Evolutionary conservation across 2,797 vertebrate species (phyloP).

Genomic region (Hydrocynus forskahlii): DNA sequence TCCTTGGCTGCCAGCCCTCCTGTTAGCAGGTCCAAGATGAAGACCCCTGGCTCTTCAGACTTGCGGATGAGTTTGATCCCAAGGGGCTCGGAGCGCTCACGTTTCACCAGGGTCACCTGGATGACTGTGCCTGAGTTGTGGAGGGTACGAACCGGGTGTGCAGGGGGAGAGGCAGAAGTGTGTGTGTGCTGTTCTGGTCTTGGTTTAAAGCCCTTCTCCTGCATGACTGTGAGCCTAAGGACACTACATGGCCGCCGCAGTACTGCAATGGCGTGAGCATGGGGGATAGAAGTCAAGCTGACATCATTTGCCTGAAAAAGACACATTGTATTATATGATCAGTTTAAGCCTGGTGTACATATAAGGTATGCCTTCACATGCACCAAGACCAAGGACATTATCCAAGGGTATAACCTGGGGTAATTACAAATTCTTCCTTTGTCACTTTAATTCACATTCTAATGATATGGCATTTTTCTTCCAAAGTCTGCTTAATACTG

Average conservation of each 20-base stretch:
- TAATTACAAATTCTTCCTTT: neutral
- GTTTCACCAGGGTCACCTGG: conserved; percentile 87
- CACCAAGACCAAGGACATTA: neutral
- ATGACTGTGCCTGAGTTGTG: conserved; percentile 80
- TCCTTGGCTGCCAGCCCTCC: conserved; percentile 91
- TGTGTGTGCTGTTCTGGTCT: conserved; percentile 73
- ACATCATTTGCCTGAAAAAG: conserved; percentile 85
- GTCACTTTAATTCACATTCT: neutral
- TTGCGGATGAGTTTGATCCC: conserved; percentile 95
- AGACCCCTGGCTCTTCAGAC: conserved; percentile 87
- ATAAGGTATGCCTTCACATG: neutral
- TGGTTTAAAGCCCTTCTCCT: conserved; percentile 90
- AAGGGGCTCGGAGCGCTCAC: conserved; percentile 83
- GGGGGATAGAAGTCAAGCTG: conserved; percentile 86
- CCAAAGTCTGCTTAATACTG: neutral
- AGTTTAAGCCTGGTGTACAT: neutral
- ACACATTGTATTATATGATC: conserved; percentile 9
- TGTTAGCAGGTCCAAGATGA: conserved; percentile 88
- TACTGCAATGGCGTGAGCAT: conserved; percentile 82
- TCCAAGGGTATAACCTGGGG: neutral
- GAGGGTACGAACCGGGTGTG: conserved; percentile 64
- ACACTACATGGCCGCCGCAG: conserved; percentile 79
- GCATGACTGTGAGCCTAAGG: conserved; percentile 87
- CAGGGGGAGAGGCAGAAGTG: conserved; percentile 64
- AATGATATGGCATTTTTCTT: neutral